phyloP scores from a whole-genome alignment of 1,140 invertebrate genomes.

The Drosophila jambulina region DNA sequence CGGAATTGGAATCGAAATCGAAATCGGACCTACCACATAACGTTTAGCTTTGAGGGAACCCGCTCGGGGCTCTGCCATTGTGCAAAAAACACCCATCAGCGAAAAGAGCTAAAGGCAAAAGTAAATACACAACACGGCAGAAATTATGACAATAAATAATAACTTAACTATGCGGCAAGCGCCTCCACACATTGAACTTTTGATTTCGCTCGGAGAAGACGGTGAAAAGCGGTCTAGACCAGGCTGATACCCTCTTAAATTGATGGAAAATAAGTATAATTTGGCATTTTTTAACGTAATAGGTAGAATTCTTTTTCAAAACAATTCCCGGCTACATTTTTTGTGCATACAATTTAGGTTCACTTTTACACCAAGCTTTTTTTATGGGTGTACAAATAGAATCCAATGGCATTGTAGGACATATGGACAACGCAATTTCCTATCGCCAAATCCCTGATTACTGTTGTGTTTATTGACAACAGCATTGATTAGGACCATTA shows the following conservation, averaged over 20 bases:
- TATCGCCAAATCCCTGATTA: neutral
- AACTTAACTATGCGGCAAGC: slow-evolving; percentile 33
- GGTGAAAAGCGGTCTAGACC: neutral
- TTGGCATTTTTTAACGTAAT: neutral
- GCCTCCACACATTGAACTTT: slow-evolving; percentile 50
- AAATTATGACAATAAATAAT: slow-evolving; percentile 62
- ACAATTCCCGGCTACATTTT: too few species aligned
- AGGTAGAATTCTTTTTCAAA: too few species aligned
- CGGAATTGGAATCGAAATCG: slow-evolving; percentile 6
- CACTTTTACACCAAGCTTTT: neutral
- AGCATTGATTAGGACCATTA: neutral
- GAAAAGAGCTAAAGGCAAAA: slow-evolving; percentile 12
- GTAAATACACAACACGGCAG: slow-evolving; percentile 26
- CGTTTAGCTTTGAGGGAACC: slow-evolving; percentile 31
- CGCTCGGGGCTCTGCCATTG: neutral
- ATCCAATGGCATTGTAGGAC: neutral
- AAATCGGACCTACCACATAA: slow-evolving; percentile 69
- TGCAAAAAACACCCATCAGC: slow-evolving; percentile 37
- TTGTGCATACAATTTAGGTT: too few species aligned
- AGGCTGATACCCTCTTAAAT: slow-evolving; percentile 1
- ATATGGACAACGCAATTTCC: neutral
- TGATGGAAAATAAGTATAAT: neutral
- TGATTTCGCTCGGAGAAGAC: slow-evolving; percentile 6
- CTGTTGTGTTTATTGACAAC: neutral
- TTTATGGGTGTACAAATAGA: neutral